Evolutionary conservation across 2,888 invertebrate species (phyloP), one percentile per base, ranked within the genome.

Genomic region (Anorthoa munda): DNA sequence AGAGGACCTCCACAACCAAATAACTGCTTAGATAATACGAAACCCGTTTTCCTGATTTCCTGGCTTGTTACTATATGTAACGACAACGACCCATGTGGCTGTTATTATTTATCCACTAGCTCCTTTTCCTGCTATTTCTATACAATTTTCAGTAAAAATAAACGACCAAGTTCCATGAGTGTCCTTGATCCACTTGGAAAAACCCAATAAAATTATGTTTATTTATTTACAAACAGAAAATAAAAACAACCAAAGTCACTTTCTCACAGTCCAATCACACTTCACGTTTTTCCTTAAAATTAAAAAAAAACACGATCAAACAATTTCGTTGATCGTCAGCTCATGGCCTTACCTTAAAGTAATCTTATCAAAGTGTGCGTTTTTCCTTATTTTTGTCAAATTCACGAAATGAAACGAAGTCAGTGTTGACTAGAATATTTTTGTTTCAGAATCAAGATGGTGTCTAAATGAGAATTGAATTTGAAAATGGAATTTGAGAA

Each of bases 371-470:
- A 26, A 77, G 46, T 48, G 50, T 48, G 2, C 18, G 2, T 1
- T 17, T 56, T 79, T 70, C 48, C 61, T 79, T 21, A 31, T 78
- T 66, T 59, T 58, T 55, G 17, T n/a, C 23, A 66, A 56, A 68
- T 39, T 31, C 17, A 12, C 18, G 13, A 63, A 50, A 66, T 31
- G 18, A 50, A 56, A 58, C 17, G 9, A 73, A 12, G 3, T n/a
- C 23, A n/a, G 51, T 50, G 1, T n/a, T 23, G 68, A 78, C 66
- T 53, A 31, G 13, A 65, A 48, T 50, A 31, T 76, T 78, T 64
- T 71, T 13, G 7, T 21, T 45, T 15, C 45, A 60, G 59, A 45
- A 12, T 51, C n/a, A 51, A 81, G 39, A 26, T 26, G n/a, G 21
- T 13, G 50, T 51, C 0, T 11, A 21, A 50, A 63, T 51, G 48